Conservation (phyloP, 64 coral and sea anemone species). For the Montipora sp. region DNA sequence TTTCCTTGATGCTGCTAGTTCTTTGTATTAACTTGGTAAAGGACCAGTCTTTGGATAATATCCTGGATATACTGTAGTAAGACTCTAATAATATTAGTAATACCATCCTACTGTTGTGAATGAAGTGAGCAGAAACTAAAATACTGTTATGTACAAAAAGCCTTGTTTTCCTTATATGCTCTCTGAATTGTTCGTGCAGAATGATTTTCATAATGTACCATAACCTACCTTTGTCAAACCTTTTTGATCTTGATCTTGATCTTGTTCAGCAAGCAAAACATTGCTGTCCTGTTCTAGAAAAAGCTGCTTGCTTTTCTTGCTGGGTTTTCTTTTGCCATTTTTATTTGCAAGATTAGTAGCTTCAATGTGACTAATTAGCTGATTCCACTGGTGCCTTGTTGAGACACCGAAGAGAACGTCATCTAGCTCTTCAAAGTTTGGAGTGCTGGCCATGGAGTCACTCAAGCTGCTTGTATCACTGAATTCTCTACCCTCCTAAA, state of each 20-base stretch:
- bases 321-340: slow-evolving; percentile 30
- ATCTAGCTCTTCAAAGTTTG: slow-evolving; percentile 93
- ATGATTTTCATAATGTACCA: too few relatives aligned
- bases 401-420: slow-evolving; percentile 93
- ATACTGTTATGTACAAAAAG: too few relatives aligned
- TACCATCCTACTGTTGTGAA: too few relatives aligned
- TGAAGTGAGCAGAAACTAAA: too few relatives aligned
- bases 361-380: slow-evolving; percentile 89
- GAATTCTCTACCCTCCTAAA: slow-evolving; percentile 82
- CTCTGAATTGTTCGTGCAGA: too few relatives aligned
- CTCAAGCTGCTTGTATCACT: slow-evolving; percentile 85
- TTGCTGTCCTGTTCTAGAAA: slow-evolving; percentile 41
- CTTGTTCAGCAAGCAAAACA: slow-evolving; percentile 18
- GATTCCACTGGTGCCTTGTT: slow-evolving; percentile 92
- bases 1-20: too few relatives aligned
- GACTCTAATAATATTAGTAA: too few relatives aligned
- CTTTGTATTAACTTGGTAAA: too few relatives aligned
- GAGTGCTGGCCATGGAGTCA: slow-evolving; percentile 73
- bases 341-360: slow-evolving; percentile 64
- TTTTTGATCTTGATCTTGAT: slow-evolving; percentile 43
- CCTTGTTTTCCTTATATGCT: too few relatives aligned
- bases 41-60: too few relatives aligned
- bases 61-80: too few relatives aligned
- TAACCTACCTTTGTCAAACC: slow-evolving; percentile 12
- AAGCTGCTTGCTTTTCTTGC: not conserved